Evolutionary conservation across 2,113 vertebrate species (phyloP).

Genomic region (Oreochromis tanganicae): DNA sequence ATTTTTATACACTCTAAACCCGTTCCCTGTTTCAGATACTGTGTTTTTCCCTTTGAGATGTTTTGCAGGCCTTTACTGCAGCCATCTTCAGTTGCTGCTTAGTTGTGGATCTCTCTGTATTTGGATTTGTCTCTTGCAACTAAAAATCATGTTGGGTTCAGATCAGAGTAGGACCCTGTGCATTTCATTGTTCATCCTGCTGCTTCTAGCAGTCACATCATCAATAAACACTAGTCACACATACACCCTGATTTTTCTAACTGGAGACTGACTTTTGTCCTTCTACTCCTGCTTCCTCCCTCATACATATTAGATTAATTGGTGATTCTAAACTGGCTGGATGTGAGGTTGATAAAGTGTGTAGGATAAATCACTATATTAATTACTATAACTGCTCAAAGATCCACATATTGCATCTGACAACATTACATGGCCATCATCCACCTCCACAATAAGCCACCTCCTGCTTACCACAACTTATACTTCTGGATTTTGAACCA

Average conservation of each 20-base stretch:
- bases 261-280: not conserved
- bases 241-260: not conserved
- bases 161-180: not conserved
- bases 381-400: not conserved
- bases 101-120: not conserved
- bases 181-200: not conserved
- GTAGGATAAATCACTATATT: not conserved
- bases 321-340: not conserved
- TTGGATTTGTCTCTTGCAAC: not conserved
- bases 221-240: not conserved
- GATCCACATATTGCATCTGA: not conserved
- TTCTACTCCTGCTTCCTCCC: not conserved
- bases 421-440: not conserved
- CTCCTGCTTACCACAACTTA: not conserved
- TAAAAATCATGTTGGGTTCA: not conserved
- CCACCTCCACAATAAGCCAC: not conserved
- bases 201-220: not conserved
- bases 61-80: not conserved
- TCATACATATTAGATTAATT: not conserved
- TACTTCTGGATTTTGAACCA: not conserved
- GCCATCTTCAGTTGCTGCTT: not conserved
- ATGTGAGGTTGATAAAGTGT: not conserved
- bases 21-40: not conserved
- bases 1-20: not conserved
- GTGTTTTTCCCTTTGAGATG: not conserved